Evolutionary conservation across 2,113 vertebrate species (phyloP).

Genomic region (Colius striatus): DNA sequence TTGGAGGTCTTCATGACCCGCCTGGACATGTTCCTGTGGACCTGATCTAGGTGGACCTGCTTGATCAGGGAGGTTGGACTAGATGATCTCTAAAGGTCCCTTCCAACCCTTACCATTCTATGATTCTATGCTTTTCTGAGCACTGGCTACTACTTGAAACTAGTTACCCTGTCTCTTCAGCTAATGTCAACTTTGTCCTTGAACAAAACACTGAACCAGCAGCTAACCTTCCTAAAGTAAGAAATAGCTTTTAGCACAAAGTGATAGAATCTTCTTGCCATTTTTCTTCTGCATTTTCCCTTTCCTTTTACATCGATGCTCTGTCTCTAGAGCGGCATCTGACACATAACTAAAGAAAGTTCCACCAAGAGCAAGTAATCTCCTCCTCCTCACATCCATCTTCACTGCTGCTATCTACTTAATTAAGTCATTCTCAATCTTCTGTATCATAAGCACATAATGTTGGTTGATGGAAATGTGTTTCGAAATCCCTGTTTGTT

Average conservation of each 20-base stretch:
- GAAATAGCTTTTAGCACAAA: not conserved
- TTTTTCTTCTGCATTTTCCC: not conserved
- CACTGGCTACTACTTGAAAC: not conserved
- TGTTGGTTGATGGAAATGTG: slow-evolving; percentile 21
- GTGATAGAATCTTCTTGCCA: not conserved
- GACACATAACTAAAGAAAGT: not conserved
- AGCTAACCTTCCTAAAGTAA: not conserved
- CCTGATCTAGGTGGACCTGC: too few relatives aligned
- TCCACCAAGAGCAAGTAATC: not conserved
- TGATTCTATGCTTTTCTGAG: not conserved
- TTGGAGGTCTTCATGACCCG: too few relatives aligned
- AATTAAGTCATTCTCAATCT: slow-evolving; percentile 44
- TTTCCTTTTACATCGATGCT: not conserved
- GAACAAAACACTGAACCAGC: not conserved
- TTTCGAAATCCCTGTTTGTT: slow-evolving; percentile 52
- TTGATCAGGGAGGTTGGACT: too few relatives aligned
- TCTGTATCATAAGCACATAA: slow-evolving; percentile 47
- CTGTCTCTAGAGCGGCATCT: not conserved
- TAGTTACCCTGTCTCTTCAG: not conserved
- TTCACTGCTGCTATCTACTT: slow-evolving; percentile 19
- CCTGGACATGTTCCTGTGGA: too few relatives aligned
- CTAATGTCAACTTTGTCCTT: not conserved
- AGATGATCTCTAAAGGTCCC: too few relatives aligned
- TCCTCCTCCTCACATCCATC: slow-evolving; percentile 2
- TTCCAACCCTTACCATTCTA: too few relatives aligned